Conservation (phyloP, 2,797 vertebrate species). For the Muscicapa striata region DNA sequence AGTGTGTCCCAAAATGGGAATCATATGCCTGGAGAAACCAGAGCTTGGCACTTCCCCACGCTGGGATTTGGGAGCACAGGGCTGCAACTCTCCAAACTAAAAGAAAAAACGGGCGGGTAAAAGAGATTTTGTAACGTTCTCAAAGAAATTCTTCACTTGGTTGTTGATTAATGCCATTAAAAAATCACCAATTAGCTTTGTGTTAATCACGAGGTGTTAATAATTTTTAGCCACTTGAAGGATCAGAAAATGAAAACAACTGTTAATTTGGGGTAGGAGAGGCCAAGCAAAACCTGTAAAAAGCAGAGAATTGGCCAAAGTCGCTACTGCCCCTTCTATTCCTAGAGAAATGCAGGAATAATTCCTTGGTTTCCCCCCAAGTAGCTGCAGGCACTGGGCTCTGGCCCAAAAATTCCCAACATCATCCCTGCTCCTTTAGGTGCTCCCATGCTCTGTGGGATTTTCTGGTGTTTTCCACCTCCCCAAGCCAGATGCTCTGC, state of each 20-base stretch:
- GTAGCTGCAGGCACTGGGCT: background rate
- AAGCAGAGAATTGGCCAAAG: slow-evolving; percentile 1
- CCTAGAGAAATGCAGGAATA: background rate
- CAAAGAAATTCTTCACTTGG: background rate
- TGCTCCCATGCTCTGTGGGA: background rate
- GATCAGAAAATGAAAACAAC: background rate
- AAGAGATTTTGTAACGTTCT: background rate
- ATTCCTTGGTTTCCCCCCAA: background rate
- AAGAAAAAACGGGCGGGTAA: accelerated
- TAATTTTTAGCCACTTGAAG: background rate
- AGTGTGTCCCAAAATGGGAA: slow-evolving; percentile 39
- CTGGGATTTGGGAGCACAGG: background rate
- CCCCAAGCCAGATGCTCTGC: background rate
- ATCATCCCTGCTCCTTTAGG: background rate
- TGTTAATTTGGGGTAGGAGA: background rate
- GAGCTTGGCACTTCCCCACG: background rate
- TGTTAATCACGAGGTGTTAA: background rate
- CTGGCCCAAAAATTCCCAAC: background rate
- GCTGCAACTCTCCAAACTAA: background rate
- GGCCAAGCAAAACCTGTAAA: slow-evolving; percentile 35
- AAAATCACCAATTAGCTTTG: background rate
- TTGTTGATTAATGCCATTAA: background rate
- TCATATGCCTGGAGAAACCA: slow-evolving; percentile 19
- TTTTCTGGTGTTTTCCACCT: background rate
- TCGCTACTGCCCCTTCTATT: background rate